These are phyloP conservation scores for Clytia hemisphaerica DNA, from an alignment of 30 jellyfish, hydroid and myxozoan genomes.

Conservation along the genomic window DNA sequence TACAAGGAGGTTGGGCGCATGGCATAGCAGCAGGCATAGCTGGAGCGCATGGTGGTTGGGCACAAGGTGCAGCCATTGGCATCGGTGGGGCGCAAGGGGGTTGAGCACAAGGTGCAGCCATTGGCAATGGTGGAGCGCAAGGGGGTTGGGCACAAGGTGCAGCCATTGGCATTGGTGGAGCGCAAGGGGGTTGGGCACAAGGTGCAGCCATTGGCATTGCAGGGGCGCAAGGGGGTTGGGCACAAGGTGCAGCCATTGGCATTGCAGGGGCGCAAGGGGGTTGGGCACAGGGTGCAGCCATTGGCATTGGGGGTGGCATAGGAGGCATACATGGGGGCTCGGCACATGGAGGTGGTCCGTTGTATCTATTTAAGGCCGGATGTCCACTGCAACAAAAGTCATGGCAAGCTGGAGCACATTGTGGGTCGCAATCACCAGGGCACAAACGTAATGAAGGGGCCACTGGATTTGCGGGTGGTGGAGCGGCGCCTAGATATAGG, in stretches of 20 bases:
- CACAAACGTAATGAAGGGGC: slow-evolving; percentile 38
- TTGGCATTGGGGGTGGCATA: slow-evolving; percentile 32
- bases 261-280: background rate
- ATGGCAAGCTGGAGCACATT: slow-evolving; percentile 51
- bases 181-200: slow-evolving; percentile 34
- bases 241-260: slow-evolving; percentile 13
- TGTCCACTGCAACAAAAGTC: slow-evolving; percentile 41
- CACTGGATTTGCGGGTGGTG: slow-evolving; percentile 17
- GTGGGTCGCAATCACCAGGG: slow-evolving; percentile 51
- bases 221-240: slow-evolving; percentile 16
- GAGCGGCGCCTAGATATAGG: slow-evolving; percentile 51
- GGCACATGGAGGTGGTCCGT: slow-evolving; percentile 10
- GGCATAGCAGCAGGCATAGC: slow-evolving; percentile 11
- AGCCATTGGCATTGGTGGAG: background rate
- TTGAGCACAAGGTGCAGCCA: slow-evolving; percentile 33
- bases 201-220: background rate
- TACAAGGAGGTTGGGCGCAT: slow-evolving; percentile 2
- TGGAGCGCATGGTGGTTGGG: no score
- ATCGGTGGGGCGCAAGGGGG: slow-evolving; percentile 24
- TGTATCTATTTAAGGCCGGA: slow-evolving; percentile 33
- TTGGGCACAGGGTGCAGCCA: slow-evolving; percentile 24
- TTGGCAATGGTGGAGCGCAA: slow-evolving; percentile 9
- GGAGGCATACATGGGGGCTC: slow-evolving; percentile 31
- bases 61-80: slow-evolving; percentile 10
- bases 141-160: slow-evolving; percentile 26